Evolutionary conservation across 1,140 invertebrate species (phyloP).

Genomic region (Drosophila fuyamai): DNA sequence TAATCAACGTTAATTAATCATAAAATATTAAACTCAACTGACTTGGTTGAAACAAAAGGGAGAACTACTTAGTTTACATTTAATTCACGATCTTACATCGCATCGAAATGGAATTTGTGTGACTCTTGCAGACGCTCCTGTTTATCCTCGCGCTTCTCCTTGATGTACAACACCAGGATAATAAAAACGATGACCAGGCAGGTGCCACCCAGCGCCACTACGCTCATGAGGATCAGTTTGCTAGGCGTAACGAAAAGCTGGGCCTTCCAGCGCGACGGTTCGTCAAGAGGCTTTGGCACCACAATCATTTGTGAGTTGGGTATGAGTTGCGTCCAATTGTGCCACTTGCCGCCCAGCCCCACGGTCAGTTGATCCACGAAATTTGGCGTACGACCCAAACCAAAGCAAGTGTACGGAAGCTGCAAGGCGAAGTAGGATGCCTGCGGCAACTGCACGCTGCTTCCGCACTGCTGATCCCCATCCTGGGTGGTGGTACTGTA

Average conservation of each 20-base stretch:
- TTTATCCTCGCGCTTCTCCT: constrained; percentile 96
- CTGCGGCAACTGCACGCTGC: constrained; percentile 95
- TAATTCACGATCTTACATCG: constrained; percentile 86
- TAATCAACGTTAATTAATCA: constrained; percentile 27
- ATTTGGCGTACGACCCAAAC: constrained; percentile 97
- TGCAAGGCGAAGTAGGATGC: constrained; percentile 96
- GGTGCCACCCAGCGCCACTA: constrained; percentile 94
- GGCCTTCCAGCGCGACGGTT: constrained; percentile 94
- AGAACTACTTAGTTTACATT: constrained; percentile 18
- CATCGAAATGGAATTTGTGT: constrained; percentile 93
- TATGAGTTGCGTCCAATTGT: constrained; percentile 96
- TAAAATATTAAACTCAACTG: constrained; percentile 38
- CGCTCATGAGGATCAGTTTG: constrained; percentile 96
- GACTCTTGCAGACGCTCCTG: constrained; percentile 95
- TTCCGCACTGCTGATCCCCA: constrained; percentile 89
- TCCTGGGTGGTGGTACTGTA: constrained; percentile 95
- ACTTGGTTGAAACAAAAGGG: constrained; percentile 24
- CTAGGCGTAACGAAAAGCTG: constrained; percentile 98
- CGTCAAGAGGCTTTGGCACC: constrained; percentile 93
- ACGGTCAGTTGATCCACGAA: constrained; percentile 96
- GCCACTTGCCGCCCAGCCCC: constrained; percentile 89
- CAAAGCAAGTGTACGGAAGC: constrained; percentile 97
- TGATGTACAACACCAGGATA: constrained; percentile 95
- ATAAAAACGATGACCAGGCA: constrained; percentile 94
- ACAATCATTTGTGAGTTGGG: constrained; percentile 99